phyloP scores from a whole-genome alignment of 1,140 invertebrate genomes.

The Drosophila lini region DNA sequence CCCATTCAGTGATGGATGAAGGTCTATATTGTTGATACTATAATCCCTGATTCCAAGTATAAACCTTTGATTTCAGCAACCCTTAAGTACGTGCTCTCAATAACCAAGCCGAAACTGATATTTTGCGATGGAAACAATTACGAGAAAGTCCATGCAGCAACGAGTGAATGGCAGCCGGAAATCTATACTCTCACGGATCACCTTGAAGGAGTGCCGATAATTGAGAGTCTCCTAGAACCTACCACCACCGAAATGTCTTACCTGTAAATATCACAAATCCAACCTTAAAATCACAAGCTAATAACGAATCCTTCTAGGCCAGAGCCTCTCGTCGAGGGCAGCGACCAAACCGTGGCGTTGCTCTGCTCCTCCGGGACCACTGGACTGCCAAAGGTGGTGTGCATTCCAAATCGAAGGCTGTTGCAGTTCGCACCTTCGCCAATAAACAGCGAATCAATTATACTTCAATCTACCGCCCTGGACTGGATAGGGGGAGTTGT shows the following conservation, averaged over 20 bases:
- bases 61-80: slow-evolving; percentile 27
- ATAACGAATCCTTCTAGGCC: slow-evolving; percentile 30
- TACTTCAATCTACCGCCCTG: neutral
- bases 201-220: slow-evolving; percentile 44
- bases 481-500: slow-evolving; percentile 62
- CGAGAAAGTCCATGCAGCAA: slow-evolving; percentile 35
- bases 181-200: slow-evolving; percentile 47
- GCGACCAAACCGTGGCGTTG: slow-evolving; percentile 72
- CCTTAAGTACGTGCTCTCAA: slow-evolving; percentile 50
- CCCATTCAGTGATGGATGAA: slow-evolving; percentile 38
- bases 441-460: neutral
- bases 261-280: slow-evolving; percentile 37
- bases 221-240: slow-evolving; percentile 53
- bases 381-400: slow-evolving; percentile 84
- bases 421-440: rapidly evolving
- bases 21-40: slow-evolving; percentile 11
- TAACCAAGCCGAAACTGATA: slow-evolving; percentile 62
- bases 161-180: neutral
- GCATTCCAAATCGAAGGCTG: slow-evolving; percentile 85
- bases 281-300: neutral
- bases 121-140: slow-evolving; percentile 63
- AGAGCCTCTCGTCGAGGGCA: slow-evolving; percentile 36
- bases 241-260: slow-evolving; percentile 57
- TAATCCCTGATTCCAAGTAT: neutral
- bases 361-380: slow-evolving; percentile 89